Evolutionary conservation across 2,888 invertebrate genomes (phyloP), one percentile per base, ranked within the genome.

Genomic region (Tenthredo amoena): DNA sequence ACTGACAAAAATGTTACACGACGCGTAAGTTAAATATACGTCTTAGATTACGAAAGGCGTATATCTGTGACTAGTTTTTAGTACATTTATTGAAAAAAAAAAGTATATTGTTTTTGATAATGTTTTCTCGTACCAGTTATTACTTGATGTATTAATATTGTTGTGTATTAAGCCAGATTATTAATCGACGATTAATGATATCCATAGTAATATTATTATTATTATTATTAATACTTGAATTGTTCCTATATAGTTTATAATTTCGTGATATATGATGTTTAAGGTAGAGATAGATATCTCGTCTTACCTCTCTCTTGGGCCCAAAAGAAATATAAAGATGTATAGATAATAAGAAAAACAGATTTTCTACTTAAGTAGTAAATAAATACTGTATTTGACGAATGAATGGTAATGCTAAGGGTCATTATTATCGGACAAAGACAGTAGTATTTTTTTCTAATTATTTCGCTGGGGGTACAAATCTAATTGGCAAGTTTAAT

Each of bases 231-330:
- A 58, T 50, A 47, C n/a, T 77, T n/a, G 26, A 55, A 77, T 18
- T 77, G 55, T 77, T 55, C 50, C 50, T 77, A 77, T n/a, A 77
- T 77, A 77, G 77, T 55, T 77, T 77, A 55, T 77, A 77, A 34
- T 55, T 77, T 55, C 31, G 55, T n/a, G 31, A 77, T 77, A 55
- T 58, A 26, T 62, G 12, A 31, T 55, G 31, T 55, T 55, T 34
- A 55, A 18, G 34, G 26, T 77, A 34, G 0, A 68, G 68, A 34
- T 55, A 50, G 10, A 26, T 43, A 77, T 34, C 31, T 50, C 47
- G 34, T 77, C 50, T 50, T 26, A 55, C 47, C 15, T 34, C n/a
- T 47, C 26, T 34, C 34, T 47, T 77, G 50, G 26, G 47, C 34
- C 47, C 50, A 31, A 77, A 55, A 68, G 68, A 68, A 31, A 68